A percentile compares a stretch with the other conserved stretches of the same genome.
Conservation (phyloP, 2,888 invertebrate species). For the Synanthedon formicaeformis region DNA sequence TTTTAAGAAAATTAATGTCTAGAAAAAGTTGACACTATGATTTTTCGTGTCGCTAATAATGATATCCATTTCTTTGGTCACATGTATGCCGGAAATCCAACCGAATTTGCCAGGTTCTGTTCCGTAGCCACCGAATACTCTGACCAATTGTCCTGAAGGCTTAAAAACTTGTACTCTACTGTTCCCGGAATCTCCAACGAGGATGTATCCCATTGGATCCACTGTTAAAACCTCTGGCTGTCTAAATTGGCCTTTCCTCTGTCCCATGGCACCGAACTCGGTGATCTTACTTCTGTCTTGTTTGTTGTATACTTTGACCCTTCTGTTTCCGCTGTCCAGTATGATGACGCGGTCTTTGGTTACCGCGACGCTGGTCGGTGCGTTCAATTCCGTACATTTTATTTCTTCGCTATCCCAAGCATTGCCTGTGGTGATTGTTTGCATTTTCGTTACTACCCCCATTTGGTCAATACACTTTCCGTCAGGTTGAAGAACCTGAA, state of each 20-base stretch:
- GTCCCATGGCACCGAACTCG: conserved; percentile 77
- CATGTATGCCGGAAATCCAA: conserved; percentile 77
- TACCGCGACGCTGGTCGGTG: conserved; percentile 78
- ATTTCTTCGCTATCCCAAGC: conserved; percentile 44
- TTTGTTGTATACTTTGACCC: conserved; percentile 73
- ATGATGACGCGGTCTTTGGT: conserved; percentile 66
- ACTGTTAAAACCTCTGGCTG: conserved; percentile 80
- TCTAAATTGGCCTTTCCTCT: conserved; percentile 76
- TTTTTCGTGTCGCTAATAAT: conserved; percentile 73
- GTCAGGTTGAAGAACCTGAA: conserved; percentile 62
- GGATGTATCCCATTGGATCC: conserved; percentile 78
- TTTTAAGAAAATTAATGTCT: conserved; percentile 5
- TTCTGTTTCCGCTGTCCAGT: conserved; percentile 79
- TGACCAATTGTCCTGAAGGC: conserved; percentile 75
- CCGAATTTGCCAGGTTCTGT: conserved; percentile 66
- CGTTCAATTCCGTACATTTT: conserved; percentile 72
- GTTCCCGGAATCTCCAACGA: conserved; percentile 85
- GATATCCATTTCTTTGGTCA: conserved; percentile 72
- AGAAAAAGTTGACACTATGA: conserved; percentile 57
- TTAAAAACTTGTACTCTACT: conserved; percentile 81
- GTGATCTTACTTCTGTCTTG: conserved; percentile 63
- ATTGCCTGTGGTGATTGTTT: conserved; percentile 28
- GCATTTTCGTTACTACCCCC: conserved; percentile 59
- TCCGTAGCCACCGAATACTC: conserved; percentile 72
- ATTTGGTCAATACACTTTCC: conserved; percentile 73